Conservation (phyloP, 2,113 vertebrate species). For the Melospiza georgiana region DNA sequence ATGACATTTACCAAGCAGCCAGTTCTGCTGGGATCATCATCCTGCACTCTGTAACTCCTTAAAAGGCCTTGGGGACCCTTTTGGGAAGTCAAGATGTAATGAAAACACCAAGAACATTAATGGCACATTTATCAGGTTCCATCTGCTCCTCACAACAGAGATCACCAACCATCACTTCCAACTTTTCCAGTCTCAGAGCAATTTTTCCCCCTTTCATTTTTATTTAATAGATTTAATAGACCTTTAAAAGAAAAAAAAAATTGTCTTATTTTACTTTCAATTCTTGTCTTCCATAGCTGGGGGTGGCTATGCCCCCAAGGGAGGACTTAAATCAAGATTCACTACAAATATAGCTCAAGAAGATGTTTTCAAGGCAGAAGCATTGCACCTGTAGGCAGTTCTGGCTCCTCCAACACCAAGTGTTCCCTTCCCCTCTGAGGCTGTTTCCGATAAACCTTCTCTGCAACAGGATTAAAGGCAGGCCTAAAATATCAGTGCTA, state of each 20-base stretch:
- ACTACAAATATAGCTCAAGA: neutral
- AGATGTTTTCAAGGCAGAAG: neutral
- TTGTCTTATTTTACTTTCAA: neutral
- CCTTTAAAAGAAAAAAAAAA: neutral
- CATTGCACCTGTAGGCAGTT: neutral
- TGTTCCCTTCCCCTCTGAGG: neutral
- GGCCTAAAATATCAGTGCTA: slow-evolving; percentile 58
- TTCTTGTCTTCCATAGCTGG: neutral
- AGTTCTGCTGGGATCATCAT: neutral
- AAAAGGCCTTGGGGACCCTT: neutral
- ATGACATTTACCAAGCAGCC: neutral
- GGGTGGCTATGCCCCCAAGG: neutral
- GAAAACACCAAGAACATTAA: neutral
- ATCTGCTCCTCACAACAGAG: neutral
- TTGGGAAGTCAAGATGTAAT: neutral
- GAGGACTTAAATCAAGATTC: neutral
- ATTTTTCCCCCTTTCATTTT: neutral
- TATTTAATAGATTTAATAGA: neutral
- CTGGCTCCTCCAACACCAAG: neutral
- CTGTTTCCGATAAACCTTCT: slow-evolving; percentile 37
- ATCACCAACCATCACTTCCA: neutral
- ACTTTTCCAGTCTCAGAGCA: neutral
- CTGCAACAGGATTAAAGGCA: slow-evolving; percentile 56
- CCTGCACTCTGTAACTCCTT: neutral
- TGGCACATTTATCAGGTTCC: neutral